Base-by-base conservation (phyloP, 92 coral and sea anemone species). In the Porites cylindrica region DNA sequence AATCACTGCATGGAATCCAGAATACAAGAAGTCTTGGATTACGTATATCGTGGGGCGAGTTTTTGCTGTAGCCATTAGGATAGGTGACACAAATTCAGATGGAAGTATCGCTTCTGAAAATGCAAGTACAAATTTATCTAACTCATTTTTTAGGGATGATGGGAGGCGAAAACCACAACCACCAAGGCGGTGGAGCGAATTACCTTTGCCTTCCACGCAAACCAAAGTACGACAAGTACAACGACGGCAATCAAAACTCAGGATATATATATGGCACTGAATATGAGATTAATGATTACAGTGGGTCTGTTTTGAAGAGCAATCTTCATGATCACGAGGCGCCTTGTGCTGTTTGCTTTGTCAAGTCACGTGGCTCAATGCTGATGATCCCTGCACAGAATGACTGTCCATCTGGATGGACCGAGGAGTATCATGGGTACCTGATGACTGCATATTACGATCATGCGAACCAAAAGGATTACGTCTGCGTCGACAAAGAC, bases 341-440 rank as follows among this genome's bases (percentile, higher is more conserved):
- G 20, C 93, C 87, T 1, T 92, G 95, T 83, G 89, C 88, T 47
- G 93, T 86, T 29, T 92, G 95, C 50, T 78, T 89, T 68, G 86
- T 77, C 60, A 77, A 92, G 63, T 85, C 93, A 82, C 91, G 93
- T 61, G 92, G 91, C 51, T 63, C 91, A 60, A 84, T 85, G 84
- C 64, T 92, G 75, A 92, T 90, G 93, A 85, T 86, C 51, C 95
- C 92, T 16, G 94, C 90, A 11, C 86, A 92, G 24, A 87, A 93
- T 81, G 85, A 66, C 53, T 90, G 96, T 87, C 93, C 96, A 70
- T 70, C 92, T 66, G 96, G 94, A 63, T 92, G 91, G 96, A 91
- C 92, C 74, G 64, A 85, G 77, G 96, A 93, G 91, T 93, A 93
- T 82, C 78, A 88, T 76, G 96, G 96, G 50, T 93, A 93, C 76